These are phyloP conservation scores for Corbicula japonica DNA, from an alignment of 2,888 invertebrate species.

Conservation along the genomic window DNA sequence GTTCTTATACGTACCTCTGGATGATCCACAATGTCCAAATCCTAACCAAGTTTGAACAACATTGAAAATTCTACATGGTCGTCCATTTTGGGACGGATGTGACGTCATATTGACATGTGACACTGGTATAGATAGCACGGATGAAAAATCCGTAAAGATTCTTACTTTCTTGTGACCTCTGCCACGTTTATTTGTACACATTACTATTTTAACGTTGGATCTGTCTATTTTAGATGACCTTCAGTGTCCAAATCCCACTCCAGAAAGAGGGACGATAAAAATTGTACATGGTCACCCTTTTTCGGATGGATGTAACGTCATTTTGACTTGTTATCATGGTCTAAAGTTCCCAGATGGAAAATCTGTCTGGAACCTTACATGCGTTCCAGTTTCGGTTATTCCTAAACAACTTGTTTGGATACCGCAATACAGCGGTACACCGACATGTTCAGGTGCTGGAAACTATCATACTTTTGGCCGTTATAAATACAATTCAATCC, in stretches of 20 bases:
- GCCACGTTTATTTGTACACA: too few species aligned
- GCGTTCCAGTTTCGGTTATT: slow-evolving; percentile 5
- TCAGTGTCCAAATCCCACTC: background rate
- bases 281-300: slow-evolving; percentile 4
- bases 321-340: slow-evolving; percentile 18
- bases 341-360: slow-evolving; percentile 12
- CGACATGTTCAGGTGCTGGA: slow-evolving; percentile 1
- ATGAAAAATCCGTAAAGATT: slow-evolving; percentile 4
- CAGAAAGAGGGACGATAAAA: background rate
- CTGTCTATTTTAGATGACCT: slow-evolving; percentile 10
- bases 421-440: slow-evolving; percentile 1
- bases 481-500: too few species aligned
- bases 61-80: slow-evolving; percentile 12
- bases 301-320: slow-evolving; percentile 12
- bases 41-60: background rate
- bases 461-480: too few species aligned
- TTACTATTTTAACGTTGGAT: too few species aligned
- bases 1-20: too few species aligned
- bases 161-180: too few species aligned
- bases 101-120: slow-evolving; percentile 10
- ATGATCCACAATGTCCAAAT: slow-evolving; percentile 14
- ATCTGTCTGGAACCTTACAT: slow-evolving; percentile 17
- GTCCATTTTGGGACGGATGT: slow-evolving; percentile 7
- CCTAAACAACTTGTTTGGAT: background rate
- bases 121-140: background rate